A percentile compares a stretch with the other conserved stretches of the same genome.
phyloP scores from a whole-genome alignment of 2,888 invertebrate genomes.

The Napeogenes sylphis region DNA sequence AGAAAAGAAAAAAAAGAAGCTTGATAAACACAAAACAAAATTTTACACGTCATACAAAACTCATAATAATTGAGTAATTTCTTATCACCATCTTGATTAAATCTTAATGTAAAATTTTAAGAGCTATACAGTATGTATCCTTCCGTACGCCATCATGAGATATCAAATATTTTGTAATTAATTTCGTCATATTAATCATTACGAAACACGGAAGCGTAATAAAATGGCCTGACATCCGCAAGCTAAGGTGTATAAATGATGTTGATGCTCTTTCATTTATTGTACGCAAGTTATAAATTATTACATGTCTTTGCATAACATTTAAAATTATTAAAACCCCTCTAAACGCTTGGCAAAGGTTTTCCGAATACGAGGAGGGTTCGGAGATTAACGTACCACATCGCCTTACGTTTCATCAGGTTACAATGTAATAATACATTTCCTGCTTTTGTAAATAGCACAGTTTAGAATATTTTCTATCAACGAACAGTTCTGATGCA shows the following conservation, averaged over 20 bases:
- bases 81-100: conserved; percentile 1
- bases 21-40: neutral
- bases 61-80: neutral
- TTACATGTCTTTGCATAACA: neutral
- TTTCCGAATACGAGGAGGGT: too few species aligned
- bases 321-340: too few species aligned
- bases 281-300: conserved; percentile 32
- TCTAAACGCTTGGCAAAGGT: too few species aligned
- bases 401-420: too few species aligned
- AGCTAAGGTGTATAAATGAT: conserved; percentile 31
- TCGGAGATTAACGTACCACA: too few species aligned
- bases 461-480: too few species aligned
- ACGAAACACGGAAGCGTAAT: conserved; percentile 22
- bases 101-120: neutral
- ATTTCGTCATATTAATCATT: conserved; percentile 17
- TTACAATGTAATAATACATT: too few species aligned
- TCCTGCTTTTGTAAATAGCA: too few species aligned
- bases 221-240: conserved; percentile 28
- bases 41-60: neutral
- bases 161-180: conserved; percentile 11
- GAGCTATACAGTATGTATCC: neutral
- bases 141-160: conserved; percentile 2
- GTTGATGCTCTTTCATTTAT: conserved; percentile 36
- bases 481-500: too few species aligned
- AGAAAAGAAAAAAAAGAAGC: too few species aligned